These are phyloP conservation scores for Nyctereutes procyonoides DNA, from an alignment of 2,113 vertebrate species.

Conservation along the genomic window DNA sequence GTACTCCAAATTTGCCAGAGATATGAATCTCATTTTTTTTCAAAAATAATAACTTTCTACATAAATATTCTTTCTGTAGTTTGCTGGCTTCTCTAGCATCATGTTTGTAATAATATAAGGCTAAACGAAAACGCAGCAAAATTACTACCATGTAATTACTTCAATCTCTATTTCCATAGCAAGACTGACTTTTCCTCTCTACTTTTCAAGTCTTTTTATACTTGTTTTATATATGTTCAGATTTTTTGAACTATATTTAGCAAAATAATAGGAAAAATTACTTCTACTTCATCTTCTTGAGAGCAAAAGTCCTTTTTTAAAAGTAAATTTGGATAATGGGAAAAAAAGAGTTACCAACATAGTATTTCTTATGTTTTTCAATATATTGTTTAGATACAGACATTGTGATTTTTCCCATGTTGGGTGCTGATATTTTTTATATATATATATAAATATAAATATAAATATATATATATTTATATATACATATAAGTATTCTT, in stretches of 20 bases:
- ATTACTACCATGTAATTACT: neutral
- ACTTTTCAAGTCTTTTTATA: neutral
- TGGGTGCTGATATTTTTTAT: neutral
- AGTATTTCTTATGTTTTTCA: neutral
- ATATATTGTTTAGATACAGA: neutral
- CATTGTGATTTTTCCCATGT: neutral
- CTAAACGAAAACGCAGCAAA: slow-evolving; percentile 5
- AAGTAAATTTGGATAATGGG: neutral
- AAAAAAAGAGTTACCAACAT: neutral
- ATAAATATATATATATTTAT: no score
- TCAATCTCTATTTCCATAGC: neutral
- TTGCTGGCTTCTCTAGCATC: neutral
- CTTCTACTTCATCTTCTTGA: neutral
- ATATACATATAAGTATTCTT: neutral
- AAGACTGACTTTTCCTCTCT: neutral
- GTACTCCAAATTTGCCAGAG: neutral
- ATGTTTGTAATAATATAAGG: neutral
- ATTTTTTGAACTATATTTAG: neutral
- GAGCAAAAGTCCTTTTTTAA: neutral
- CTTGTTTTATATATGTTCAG: neutral
- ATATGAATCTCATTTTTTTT: slow-evolving; percentile 11
- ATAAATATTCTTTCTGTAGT: neutral
- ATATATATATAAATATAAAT: neutral
- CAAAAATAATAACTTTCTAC: neutral
- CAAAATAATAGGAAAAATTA: neutral